A percentile compares a stretch with the other conserved stretches of the same genome.
Evolutionary conservation across 2,113 vertebrate species (phyloP).

Genomic region (Ceyx margarethae): DNA sequence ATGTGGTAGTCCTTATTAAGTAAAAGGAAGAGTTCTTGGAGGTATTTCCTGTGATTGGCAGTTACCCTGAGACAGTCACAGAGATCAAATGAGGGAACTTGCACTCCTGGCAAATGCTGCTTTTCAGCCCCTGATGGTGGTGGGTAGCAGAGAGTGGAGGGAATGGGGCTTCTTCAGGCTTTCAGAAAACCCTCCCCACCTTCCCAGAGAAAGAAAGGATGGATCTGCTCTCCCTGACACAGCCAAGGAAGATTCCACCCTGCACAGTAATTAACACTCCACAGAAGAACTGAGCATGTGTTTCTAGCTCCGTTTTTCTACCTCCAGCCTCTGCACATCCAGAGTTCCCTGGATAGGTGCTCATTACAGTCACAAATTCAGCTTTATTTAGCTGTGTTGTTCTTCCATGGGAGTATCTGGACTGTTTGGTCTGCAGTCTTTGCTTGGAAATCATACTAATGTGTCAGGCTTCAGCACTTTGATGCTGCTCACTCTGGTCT

Average conservation of each 20-base stretch:
- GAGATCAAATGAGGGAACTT: conserved; percentile 41
- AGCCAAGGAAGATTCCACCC: background rate
- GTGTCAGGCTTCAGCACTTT: background rate
- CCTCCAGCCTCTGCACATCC: background rate
- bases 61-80: conserved; percentile 39
- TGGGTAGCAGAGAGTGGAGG: background rate
- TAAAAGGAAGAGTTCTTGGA: conserved; percentile 71
- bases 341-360: background rate
- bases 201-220: background rate
- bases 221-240: background rate
- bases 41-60: conserved; percentile 58
- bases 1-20: conserved; percentile 74
- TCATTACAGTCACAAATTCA: background rate
- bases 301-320: background rate
- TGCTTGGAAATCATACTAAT: background rate
- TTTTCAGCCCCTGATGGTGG: conserved; percentile 28
- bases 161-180: background rate
- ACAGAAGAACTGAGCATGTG: background rate
- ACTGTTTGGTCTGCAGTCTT: background rate
- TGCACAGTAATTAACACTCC: background rate
- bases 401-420: background rate
- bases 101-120: conserved; percentile 18
- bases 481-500: background rate
- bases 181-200: background rate
- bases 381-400: background rate